A percentile compares a stretch with the other conserved stretches of the same genome.
Conservation (phyloP, 2,888 invertebrate species). For the Acronicta alni region DNA sequence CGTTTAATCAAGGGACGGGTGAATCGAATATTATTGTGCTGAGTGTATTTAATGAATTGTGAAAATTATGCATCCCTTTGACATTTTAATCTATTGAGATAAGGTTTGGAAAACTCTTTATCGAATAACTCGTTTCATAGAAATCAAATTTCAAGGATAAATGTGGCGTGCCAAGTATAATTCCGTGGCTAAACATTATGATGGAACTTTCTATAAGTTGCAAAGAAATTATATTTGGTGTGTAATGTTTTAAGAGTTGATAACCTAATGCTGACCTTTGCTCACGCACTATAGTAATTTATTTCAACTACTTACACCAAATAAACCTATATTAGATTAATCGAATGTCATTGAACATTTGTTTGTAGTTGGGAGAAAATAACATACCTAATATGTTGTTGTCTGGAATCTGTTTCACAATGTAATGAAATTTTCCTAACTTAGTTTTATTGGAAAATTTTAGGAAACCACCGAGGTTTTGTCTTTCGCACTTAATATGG, state of each 20-base stretch:
- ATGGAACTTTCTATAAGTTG: conserved; percentile 58
- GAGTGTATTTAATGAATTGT: neutral
- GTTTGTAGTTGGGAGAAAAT: conserved; percentile 11
- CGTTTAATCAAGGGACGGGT: too few relatives aligned
- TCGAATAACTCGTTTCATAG: conserved; percentile 41
- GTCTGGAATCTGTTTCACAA: neutral
- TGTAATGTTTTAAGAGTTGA: conserved; percentile 44
- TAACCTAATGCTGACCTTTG: conserved; percentile 51
- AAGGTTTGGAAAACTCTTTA: too few relatives aligned
- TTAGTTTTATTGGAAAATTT: too few relatives aligned
- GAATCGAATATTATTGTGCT: too few relatives aligned
- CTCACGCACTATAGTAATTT: conserved; percentile 48
- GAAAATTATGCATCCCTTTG: too few relatives aligned
- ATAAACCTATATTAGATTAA: conserved; percentile 52
- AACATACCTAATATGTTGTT: neutral
- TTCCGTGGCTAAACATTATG: conserved; percentile 67
- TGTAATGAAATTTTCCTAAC: neutral
- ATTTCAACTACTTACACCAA: conserved; percentile 43
- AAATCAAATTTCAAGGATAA: conserved; percentile 72
- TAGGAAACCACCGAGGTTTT: too few relatives aligned
- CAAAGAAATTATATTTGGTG: conserved; percentile 63
- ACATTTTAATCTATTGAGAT: too few relatives aligned
- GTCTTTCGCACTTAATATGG: too few relatives aligned
- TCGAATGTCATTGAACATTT: conserved; percentile 35
- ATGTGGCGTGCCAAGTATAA: conserved; percentile 73